Base-by-base conservation (phyloP, 2,797 vertebrate genomes). In the Sebastes iracundus region DNA sequence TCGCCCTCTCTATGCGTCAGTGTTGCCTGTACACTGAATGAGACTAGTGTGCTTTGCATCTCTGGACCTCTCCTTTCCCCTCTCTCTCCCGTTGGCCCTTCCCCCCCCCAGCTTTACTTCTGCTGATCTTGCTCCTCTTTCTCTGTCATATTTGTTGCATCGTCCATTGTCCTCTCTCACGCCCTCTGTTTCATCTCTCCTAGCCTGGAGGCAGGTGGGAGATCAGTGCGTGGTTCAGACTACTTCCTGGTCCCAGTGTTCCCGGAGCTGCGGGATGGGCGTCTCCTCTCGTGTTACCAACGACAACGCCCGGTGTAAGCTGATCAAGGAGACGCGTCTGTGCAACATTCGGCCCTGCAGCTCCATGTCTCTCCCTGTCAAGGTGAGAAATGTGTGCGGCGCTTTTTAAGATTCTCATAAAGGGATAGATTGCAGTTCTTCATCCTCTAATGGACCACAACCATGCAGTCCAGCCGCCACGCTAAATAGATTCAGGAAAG, bases 201-300 rank as follows among this genome's bases (percentile, higher is more conserved):
- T 27, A 96, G 95, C 87, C 42, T 95, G 95, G 96, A 94, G 86
- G 75, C 92, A 95, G 80, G 79, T 82, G 53, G 92, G 90, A 33
- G 92, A 88, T 22, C 85, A 94, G 72, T 96, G 97, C 14, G 82
- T 87, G 64, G 81, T 95, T 69, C 96, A 97, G 93, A 97, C 96
- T 8, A 97, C 96, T 14, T 94, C 93, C 83, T 97, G 97, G 96
- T 96, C 97, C 3, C 94, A 93, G 49, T 97, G 97, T 83, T 97
- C 97, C 1, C 95, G 96, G 81, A 96, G 93, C 86, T 97, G 97
- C n/a, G 96, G 96, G 64, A 95, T 96, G 94, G 97, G 96, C 16
- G 87, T 97, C 56, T 97, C 97, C 27, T 96, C 95, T 33, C 95
- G 96, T 0, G 90, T 97, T 83, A 96, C 96, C 92, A 97, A 96